These are phyloP conservation scores for Cremastinae sp. DNA, from an alignment of 2,888 invertebrate species.

Conservation along the genomic window DNA sequence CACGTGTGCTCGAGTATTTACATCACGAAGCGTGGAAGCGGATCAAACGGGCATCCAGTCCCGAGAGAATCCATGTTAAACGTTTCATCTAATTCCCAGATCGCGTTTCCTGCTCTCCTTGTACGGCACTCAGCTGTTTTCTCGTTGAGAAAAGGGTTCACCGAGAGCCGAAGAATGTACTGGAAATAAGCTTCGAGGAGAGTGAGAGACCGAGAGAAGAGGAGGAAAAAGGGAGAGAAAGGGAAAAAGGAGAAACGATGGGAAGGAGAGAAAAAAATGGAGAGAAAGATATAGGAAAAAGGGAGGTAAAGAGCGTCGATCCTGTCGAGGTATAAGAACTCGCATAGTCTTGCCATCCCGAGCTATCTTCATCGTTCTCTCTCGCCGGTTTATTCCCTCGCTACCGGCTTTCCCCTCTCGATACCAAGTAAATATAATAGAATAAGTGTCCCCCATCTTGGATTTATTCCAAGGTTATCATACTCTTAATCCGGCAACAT, in stretches of 20 bases:
- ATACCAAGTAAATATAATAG: conserved; percentile 51
- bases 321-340: conserved; percentile 15
- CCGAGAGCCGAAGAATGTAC: conserved; percentile 17
- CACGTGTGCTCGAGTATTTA: conserved; percentile 5
- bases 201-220: background rate
- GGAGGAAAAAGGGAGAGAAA: background rate
- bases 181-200: background rate
- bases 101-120: conserved; percentile 59
- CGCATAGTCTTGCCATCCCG: conserved; percentile 45
- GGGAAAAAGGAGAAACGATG: background rate
- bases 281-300: conserved; percentile 13
- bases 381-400: conserved; percentile 43
- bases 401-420: conserved; percentile 37
- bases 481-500: conserved; percentile 32
- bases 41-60: conserved; percentile 21
- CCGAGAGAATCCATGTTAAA: conserved; percentile 56
- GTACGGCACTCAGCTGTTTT: background rate
- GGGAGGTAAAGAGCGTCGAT: too few species aligned
- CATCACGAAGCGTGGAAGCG: background rate
- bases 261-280: conserved; percentile 6
- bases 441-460: conserved; percentile 37
- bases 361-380: conserved; percentile 56
- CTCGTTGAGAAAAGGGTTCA: conserved; percentile 11
- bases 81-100: conserved; percentile 66
- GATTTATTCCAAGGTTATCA: conserved; percentile 43